Evolutionary conservation across 2,888 invertebrate genomes (phyloP).

Genomic region (Agrilus cyanescens): DNA sequence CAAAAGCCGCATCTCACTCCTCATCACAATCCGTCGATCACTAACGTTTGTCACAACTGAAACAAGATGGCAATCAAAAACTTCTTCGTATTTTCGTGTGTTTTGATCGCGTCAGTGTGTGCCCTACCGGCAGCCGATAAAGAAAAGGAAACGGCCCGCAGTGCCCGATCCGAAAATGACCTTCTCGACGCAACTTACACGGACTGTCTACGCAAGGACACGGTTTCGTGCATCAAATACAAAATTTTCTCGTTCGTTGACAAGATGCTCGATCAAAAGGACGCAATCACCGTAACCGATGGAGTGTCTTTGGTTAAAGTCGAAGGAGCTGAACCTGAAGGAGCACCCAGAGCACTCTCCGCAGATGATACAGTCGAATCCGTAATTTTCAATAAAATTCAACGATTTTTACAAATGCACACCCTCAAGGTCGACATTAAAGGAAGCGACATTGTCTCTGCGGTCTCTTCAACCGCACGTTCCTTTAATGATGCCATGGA

Average conservation of each 20-base stretch:
- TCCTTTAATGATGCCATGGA: constrained; percentile 65
- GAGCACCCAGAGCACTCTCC: constrained; percentile 60
- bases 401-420: constrained; percentile 67
- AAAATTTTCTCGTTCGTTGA: constrained; percentile 79
- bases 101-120: constrained; percentile 41
- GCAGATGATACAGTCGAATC: constrained; percentile 56
- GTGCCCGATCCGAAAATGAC: constrained; percentile 56
- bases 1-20: constrained; percentile 26
- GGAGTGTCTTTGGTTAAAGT: constrained; percentile 76
- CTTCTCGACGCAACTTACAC: constrained; percentile 63
- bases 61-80: too few species aligned
- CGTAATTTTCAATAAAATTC: constrained; percentile 53
- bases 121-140: constrained; percentile 47
- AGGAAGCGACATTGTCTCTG: constrained; percentile 70
- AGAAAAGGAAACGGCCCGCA: constrained; percentile 43
- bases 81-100: constrained; percentile 36
- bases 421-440: constrained; percentile 75
- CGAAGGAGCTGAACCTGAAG: constrained; percentile 51
- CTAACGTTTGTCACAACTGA: constrained; percentile 7
- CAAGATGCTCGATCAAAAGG: constrained; percentile 71
- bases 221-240: constrained; percentile 74
- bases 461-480: constrained; percentile 67
- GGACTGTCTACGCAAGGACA: constrained; percentile 73
- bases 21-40: constrained; percentile 31
- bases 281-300: constrained; percentile 66